Percentiles rank a stretch among this genome's conserved stretches.
These are phyloP conservation scores for Cyclura pinguis DNA, from an alignment of 2,797 vertebrate species.

Conservation along the genomic window DNA sequence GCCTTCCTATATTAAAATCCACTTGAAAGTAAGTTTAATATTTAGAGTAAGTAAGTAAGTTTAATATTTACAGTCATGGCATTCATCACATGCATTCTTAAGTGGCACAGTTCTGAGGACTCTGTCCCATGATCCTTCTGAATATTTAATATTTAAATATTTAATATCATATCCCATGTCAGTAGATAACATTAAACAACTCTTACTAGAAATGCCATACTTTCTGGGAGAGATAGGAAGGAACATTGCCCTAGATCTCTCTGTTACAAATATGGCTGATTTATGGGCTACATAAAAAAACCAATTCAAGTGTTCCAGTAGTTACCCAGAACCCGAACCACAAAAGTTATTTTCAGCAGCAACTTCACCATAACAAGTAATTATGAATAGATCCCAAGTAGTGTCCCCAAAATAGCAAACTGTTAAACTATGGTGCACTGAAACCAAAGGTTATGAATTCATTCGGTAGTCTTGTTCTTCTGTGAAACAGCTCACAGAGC, in stretches of 20 bases:
- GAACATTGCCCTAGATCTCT: not conserved
- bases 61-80: not conserved
- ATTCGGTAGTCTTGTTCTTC: not conserved
- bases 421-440: no score
- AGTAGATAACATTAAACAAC: not conserved
- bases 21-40: not conserved
- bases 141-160: not conserved
- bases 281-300: not conserved
- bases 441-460: no score
- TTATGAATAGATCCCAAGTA: not conserved
- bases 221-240: not conserved
- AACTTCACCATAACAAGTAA: not conserved
- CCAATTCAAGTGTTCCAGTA: not conserved
- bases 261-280: not conserved
- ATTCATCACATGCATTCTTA: not conserved
- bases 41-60: not conserved
- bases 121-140: not conserved
- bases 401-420: not conserved
- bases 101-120: not conserved
- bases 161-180: not conserved
- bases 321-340: not conserved
- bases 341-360: not conserved
- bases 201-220: no score
- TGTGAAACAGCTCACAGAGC: not conserved
- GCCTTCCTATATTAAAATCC: not conserved